Evolutionary conservation across 2,888 invertebrate species (phyloP).

Genomic region (Nomada ferruginata): DNA sequence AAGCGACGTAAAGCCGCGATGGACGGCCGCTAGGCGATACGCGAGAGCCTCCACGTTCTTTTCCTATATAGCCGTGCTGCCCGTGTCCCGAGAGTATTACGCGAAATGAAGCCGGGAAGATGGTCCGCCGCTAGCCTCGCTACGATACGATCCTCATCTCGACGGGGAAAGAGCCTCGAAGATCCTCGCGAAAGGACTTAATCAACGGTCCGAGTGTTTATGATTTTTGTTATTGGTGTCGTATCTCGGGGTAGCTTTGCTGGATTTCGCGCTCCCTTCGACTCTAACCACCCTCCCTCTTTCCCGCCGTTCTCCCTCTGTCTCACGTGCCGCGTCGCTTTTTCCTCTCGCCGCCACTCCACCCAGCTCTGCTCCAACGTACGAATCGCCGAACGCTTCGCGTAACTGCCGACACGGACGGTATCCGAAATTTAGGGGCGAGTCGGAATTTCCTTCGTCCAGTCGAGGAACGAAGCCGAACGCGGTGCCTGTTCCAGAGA

Average conservation of each 20-base stretch:
- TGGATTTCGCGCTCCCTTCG: constrained; percentile 58
- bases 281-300: background rate
- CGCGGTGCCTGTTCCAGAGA: background rate
- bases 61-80: constrained; percentile 40
- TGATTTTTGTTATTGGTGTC: constrained; percentile 84
- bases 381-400: constrained; percentile 35
- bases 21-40: constrained; percentile 54
- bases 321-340: constrained; percentile 16
- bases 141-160: constrained; percentile 74
- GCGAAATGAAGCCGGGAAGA: constrained; percentile 77
- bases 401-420: constrained; percentile 55
- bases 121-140: constrained; percentile 59
- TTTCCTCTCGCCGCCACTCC: background rate
- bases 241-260: constrained; percentile 75
- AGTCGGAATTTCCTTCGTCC: constrained; percentile 44
- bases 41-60: constrained; percentile 19
- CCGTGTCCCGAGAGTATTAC: constrained; percentile 76
- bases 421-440: constrained; percentile 60
- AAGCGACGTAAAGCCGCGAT: constrained; percentile 70
- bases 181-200: constrained; percentile 79
- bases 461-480: background rate
- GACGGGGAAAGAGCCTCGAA: constrained; percentile 59
- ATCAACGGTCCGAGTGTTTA: constrained; percentile 84
- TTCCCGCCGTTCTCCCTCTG: constrained; percentile 27
- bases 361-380: background rate